Base-by-base conservation (phyloP, 2,888 invertebrate species). In the Drosophila falleni region DNA sequence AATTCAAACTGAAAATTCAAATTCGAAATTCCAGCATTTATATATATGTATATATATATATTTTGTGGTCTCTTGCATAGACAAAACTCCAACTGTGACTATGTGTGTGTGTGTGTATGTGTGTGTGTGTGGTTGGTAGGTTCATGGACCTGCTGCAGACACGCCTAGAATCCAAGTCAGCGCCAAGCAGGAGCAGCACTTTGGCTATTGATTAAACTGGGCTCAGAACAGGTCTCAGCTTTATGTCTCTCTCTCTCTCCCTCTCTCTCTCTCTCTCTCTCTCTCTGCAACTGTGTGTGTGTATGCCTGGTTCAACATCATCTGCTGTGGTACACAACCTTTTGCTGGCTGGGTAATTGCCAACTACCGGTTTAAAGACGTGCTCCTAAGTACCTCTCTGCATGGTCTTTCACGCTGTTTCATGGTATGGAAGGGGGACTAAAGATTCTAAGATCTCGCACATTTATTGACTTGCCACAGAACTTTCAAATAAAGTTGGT, bases 101-200 rank as follows among this genome's bases (percentile, higher is more conserved):
- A 33, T 29, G 9, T 60, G 31, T 50, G 41, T 63, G 46, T 68
- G 62, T 55, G 42, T 67, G 56, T 68, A 41, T 75, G 51, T 59
- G 41, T 66, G 44, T 64, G 37, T 71, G 39, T 62, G 63, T 82
- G 67, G 55, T 72, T 63, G 64, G 67, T 88, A 88, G 89, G 83
- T 84, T 84, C 83, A 84, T 84, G 83, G 89, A 84, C 83, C 83
- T 87, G 85, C 85, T 71, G 82, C 82, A 71, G 89, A 89, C 89
- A 84, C 89, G 83, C 83, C 83, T 84, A 84, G 87, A 83, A 82
- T 82, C 80, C 80, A 65, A 87, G 59, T 53, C 59, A 59, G 58
- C 71, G 85, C 87, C 70, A 81, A 76, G 70, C 46, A 75, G 80
- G 75, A 80, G 78, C 80, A 66, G 66, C 70, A 71, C 80, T 76